Evolutionary conservation across 2,888 invertebrate genomes (phyloP), one percentile per base, ranked within the genome.

Genomic region (Athrips mouffetella): DNA sequence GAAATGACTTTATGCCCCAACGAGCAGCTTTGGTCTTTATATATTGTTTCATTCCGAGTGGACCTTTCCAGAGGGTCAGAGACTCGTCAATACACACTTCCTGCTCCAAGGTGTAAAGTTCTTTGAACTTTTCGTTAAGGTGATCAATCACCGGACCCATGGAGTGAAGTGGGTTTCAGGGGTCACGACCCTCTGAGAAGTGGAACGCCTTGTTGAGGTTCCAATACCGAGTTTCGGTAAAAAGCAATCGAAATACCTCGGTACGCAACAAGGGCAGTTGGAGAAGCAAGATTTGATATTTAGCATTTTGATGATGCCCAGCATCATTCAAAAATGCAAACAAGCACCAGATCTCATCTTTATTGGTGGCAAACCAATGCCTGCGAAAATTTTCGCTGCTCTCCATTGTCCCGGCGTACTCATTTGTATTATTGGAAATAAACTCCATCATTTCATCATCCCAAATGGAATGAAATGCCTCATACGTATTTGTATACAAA

Each of bases 1-100:
- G 57, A 33, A 53, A 60, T 0, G 58, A 57, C 46, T 60, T 62
- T 13, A 64, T 58, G 1, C 59, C 59, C 13, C 45, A 56, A 11
- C 42, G 48, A 1, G 56, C 37, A 40, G 53, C 39, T 37, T 59
- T 59, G 8, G 31, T 33, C 46, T 16, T 39, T 25, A 57, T 57
- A 41, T 48, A 52, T 29, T 58, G 54, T 21, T 47, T 53, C 23
- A 52, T 25, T 2, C 31, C 16, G 1, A 54, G 18, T 8, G 40
- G 40, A 8, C 54, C 56, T 29, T 57, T 57, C 53, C 55, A 55
- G 2, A 53, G 47, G 3, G 52, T 50, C 7, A 57, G 45, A 41
- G n/a, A n/a, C n/a, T n/a, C n/a, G n/a, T n/a, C n/a, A n/a, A n/a
- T n/a, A n/a, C n/a, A n/a, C n/a, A n/a, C n/a, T 6, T 41, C 13